Base-by-base conservation (phyloP, 2,888 invertebrate species). In the Crossocerus cetratus region DNA sequence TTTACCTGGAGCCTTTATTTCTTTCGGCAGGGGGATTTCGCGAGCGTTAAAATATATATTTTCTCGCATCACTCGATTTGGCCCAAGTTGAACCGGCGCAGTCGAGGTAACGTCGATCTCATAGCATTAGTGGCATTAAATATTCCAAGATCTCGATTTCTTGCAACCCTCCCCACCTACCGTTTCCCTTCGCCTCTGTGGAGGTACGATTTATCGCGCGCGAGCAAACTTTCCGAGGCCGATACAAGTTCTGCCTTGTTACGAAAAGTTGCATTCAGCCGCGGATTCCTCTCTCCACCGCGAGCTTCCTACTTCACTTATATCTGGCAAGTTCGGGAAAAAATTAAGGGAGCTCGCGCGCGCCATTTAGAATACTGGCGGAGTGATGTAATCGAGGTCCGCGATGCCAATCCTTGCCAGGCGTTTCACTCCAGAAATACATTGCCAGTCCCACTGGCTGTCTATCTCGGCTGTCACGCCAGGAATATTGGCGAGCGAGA, bases 281-380 rank as follows among this genome's bases (percentile, higher is more conserved):
- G 54, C 23, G n/a, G 59, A 68, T 72, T 55, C 42, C 55, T 57
- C 22, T 67, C n/a, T 44, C 44, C 54, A 21, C 45, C 22, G 62
- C 58, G 53, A 32, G 8, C 32, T 49, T 43, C 3, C 49, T 49
- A 16, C 49, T 14, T 4, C 49, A 16, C 49, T 49, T 49, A 20
- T 55, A 54, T 59, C 49, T 56, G 49, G 56, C 60, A 49, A 63
- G 42, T 21, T 45, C 59, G 32, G 68, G 65, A 11, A 74, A 56
- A 68, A 60, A 65, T 66, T 71, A 63, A 67, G 53, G 55, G 74
- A 70, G 70, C 65, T 72, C 65, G 3, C 56, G 53, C n/a, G 43
- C 49, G n/a, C 53, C 65, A 68, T 58, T 74, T 74, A 49, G 45
- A 56, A 68, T 42, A 23, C 49, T 18, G 54, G 42, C 60, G 32